Base-by-base conservation (phyloP, 2,888 invertebrate genomes). In the Melikaiella ostensackeni region DNA sequence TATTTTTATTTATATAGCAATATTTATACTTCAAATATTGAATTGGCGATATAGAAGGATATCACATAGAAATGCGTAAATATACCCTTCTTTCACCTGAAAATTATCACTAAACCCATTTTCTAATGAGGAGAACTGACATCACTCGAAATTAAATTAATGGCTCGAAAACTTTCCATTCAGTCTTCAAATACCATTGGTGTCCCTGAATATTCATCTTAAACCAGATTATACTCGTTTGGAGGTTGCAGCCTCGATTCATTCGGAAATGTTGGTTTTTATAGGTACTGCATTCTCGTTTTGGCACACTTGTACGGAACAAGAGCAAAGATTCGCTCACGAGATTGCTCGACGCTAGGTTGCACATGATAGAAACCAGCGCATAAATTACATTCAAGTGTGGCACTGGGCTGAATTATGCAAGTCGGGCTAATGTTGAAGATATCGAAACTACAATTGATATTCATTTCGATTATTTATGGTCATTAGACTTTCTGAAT, bases 261-360 rank as follows among this genome's bases (percentile, higher is more conserved):
- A 33, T 19, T 63, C 35, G 9, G 35, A 63, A 63, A 35, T 63
- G 35, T 63, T 63, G 63, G 63, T 35, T 63, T 35, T 63, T 63
- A 63, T 63, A 21, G 21, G 35, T 63, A 63, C 62, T n/a, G 62
- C 35, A 62, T 62, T 62, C 62, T 62, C 33, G 35, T 62, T 62
- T 62, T 62, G 62, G 62, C 35, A 62, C 35, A 62, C 35, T 63
- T 21, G 63, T 33, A 63, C 21, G 33, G 63, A 63, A 63, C 35
- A 63, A 63, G 63, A 63, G 9, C 63, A 63, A 35, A 63, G 63
- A 63, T 63, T 63, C 35, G 63, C 63, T 62, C n/a, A 62, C n/a
- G 33, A 35, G 62, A 62, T 62, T 63, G 63, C 63, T 33, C 35
- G 63, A 35, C 21, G 21, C 35, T 63, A 33, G 33, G 30, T 33